These are phyloP conservation scores for Leucopsar rothschildi DNA, from an alignment of 2,113 vertebrate genomes.

Conservation along the genomic window DNA sequence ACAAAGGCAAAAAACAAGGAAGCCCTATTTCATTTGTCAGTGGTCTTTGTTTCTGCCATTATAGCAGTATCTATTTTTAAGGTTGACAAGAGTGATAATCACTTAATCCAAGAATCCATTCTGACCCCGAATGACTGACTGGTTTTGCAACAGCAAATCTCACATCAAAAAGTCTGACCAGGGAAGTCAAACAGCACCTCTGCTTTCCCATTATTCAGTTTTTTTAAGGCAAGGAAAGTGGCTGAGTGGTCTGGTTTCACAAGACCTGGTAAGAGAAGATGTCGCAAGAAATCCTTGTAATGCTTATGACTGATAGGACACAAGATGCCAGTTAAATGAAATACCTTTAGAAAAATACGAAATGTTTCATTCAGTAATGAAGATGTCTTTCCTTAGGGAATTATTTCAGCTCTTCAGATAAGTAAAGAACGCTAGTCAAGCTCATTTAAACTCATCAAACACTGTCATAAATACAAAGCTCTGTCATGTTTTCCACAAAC, in stretches of 20 bases:
- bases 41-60: background rate
- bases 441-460: background rate
- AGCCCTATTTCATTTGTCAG: background rate
- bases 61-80: conserved; percentile 8
- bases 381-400: background rate
- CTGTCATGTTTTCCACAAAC: background rate
- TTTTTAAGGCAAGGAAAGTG: background rate
- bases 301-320: background rate
- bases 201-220: background rate
- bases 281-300: background rate
- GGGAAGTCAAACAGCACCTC: background rate
- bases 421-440: background rate
- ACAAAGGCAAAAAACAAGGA: background rate
- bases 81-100: conserved; percentile 11
- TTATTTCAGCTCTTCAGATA: background rate
- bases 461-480: background rate
- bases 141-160: conserved; percentile 6
- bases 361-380: background rate
- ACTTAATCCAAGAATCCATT: conserved; percentile 43
- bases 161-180: background rate
- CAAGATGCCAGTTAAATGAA: background rate
- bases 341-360: background rate
- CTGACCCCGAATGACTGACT: conserved; percentile 4
- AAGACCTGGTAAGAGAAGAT: background rate
- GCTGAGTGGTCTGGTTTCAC: background rate